Conservation (phyloP, 2,888 invertebrate genomes). For the Teleogryllus oceanicus region DNA sequence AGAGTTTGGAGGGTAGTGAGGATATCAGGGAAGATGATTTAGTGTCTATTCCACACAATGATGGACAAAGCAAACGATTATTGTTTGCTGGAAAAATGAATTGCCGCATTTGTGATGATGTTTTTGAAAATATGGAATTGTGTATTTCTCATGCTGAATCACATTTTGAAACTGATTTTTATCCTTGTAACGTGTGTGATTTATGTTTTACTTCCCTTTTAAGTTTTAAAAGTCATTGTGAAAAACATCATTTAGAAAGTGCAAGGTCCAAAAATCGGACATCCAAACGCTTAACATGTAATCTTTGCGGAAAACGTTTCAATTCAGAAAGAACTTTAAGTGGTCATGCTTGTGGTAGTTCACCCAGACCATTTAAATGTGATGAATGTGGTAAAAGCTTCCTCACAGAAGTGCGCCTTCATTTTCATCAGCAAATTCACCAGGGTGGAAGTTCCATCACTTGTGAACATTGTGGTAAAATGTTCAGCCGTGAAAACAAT, state of each 20-base stretch:
- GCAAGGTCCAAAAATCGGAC: neutral
- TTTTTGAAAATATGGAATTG: conserved; percentile 30
- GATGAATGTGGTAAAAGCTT: conserved; percentile 37
- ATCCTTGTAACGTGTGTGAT: conserved; percentile 35
- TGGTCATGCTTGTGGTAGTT: conserved; percentile 29
- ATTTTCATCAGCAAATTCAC: conserved; percentile 37
- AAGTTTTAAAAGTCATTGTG: conserved; percentile 31
- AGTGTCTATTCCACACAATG: too few species aligned
- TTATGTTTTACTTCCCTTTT: conserved; percentile 30
- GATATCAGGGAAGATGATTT: too few species aligned
- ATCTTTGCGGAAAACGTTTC: conserved; percentile 31
- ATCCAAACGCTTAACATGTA: conserved; percentile 29
- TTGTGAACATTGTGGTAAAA: conserved; percentile 37
- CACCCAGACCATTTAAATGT: conserved; percentile 31
- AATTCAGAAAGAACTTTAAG: conserved; percentile 27
- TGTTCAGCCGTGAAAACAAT: conserved; percentile 34
- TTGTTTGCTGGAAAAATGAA: too few species aligned
- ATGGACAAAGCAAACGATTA: too few species aligned
- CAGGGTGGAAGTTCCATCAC: conserved; percentile 28
- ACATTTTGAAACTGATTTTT: conserved; percentile 30
- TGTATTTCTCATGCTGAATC: conserved; percentile 32
- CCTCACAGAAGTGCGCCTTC: conserved; percentile 35
- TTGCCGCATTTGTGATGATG: conserved; percentile 34
- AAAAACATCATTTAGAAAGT: conserved; percentile 29
- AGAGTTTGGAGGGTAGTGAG: too few species aligned